phyloP scores from a whole-genome alignment of 2,888 invertebrate species.

The Scaptomyza cyrtandrae region DNA sequence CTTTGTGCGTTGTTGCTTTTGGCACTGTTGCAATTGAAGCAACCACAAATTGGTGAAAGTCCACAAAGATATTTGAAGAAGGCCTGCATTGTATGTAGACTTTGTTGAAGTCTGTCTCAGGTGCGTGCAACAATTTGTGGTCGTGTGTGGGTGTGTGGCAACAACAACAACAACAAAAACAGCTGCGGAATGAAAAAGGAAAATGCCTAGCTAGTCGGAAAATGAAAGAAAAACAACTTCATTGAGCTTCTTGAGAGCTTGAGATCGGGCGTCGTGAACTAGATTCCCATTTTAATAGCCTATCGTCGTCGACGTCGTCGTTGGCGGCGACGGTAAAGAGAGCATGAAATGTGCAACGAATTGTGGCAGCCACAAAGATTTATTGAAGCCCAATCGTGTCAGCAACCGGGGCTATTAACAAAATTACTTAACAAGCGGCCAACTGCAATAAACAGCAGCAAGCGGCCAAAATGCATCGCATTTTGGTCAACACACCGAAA shows the following conservation, averaged over 20 bases:
- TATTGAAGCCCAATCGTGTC: slow-evolving; percentile 65
- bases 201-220: slow-evolving; percentile 10
- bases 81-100: not conserved
- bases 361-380: slow-evolving; percentile 77
- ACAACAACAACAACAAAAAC: not conserved
- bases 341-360: slow-evolving; percentile 80
- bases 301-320: slow-evolving; percentile 33
- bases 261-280: slow-evolving; percentile 55
- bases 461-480: slow-evolving; percentile 38
- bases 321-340: slow-evolving; percentile 61
- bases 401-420: slow-evolving; percentile 66
- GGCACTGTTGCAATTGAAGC: slow-evolving; percentile 60
- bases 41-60: slow-evolving; percentile 71
- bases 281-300: slow-evolving; percentile 73
- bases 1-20: slow-evolving; percentile 17
- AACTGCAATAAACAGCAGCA: slow-evolving; percentile 65
- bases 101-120: slow-evolving; percentile 15
- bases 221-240: slow-evolving; percentile 49
- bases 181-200: slow-evolving; percentile 4
- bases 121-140: slow-evolving; percentile 72
- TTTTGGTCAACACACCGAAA: slow-evolving; percentile 51
- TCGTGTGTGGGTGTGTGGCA: slow-evolving; percentile 27
- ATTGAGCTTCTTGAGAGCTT: slow-evolving; percentile 56
- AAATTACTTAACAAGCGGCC: slow-evolving; percentile 78
- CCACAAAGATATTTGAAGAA: slow-evolving; percentile 47